Evolutionary conservation across 2,113 vertebrate species (phyloP), one percentile per base, ranked within the genome.

Genomic region (Enhydra lutris): DNA sequence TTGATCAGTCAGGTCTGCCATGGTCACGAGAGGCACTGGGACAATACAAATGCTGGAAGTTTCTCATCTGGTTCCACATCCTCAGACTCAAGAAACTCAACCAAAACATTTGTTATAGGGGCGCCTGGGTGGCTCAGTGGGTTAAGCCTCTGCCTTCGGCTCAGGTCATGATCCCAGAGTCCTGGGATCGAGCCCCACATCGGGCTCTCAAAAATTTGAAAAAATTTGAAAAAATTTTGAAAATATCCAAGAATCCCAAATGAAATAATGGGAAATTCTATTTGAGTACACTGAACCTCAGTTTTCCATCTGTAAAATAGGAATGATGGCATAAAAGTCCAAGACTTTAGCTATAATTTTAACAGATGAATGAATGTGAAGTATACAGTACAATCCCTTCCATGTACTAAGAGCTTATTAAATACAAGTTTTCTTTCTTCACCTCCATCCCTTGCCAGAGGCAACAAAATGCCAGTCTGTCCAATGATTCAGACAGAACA

Each of bases 21-120:
- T 4, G 17, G 55, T 3, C 29, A 1, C 1, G 29, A n/a, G n/a
- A 81, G 26, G 73, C 31, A 14, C 0, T 0, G 65, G n/a, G 36
- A 12, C 36, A 9, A 7, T 6, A 24, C 20, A 14, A 11, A 91
- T 4, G n/a, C 87, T 45, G 11, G 63, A 23, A 61, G 42, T 50
- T 34, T 52, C 23, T 79, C 42, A 4, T n/a, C 18, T 15, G 79
- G 31, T 26, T 82, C 87, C 39, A 55, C 17, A 17, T 76, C 55
- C 89, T 85, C 36, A 57, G 4, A 17, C 21, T 55, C 69, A 57
- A 50, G 39, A 24, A 61, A 55, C 15, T 11, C 26, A 39, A 29
- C 55, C 76, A 59, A 79, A 89, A 73, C 17, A 9, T 45, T 55
- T 21, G 14, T 31, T 12, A 4, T 24, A 1, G n/a, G n/a, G n/a